Evolutionary conservation across 1,140 invertebrate species (phyloP).

Genomic region (Calliphora vicina): DNA sequence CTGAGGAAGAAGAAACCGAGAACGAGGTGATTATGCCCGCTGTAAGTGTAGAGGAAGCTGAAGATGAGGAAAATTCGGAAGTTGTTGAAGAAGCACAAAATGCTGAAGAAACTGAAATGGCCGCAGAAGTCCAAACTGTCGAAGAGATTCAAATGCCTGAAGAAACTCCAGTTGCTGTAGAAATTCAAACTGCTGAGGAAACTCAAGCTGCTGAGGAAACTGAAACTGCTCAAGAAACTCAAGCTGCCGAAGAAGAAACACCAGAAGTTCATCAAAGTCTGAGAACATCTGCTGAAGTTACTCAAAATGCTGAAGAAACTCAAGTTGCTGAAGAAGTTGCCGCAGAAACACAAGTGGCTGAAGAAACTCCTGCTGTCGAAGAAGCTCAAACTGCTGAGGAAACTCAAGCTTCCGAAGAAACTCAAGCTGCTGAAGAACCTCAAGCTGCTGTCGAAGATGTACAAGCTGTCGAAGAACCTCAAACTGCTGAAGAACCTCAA

Average conservation of each 20-base stretch:
- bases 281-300: conserved; percentile 41
- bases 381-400: conserved; percentile 17
- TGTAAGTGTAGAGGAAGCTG: not conserved
- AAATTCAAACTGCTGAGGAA: not conserved
- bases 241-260: conserved; percentile 41
- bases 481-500: conserved; percentile 21
- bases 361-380: not conserved
- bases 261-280: not conserved
- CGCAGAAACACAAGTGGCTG: not conserved
- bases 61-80: no score
- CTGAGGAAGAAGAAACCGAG: not conserved
- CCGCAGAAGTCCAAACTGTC: not conserved
- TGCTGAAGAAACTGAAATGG: not conserved
- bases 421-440: not conserved
- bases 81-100: not conserved
- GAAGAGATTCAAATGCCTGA: not conserved
- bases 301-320: not conserved
- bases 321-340: conserved; percentile 23
- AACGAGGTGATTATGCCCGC: not conserved
- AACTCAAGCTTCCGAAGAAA: conserved; percentile 14
- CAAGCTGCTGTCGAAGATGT: conserved; percentile 38
- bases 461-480: conserved; percentile 38
- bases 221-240: conserved; percentile 37
- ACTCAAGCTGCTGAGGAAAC: conserved; percentile 11
- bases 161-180: not conserved